Evolutionary conservation across 2,888 invertebrate species (phyloP), one percentile per base, ranked within the genome.

Genomic region (Noctua janthe): DNA sequence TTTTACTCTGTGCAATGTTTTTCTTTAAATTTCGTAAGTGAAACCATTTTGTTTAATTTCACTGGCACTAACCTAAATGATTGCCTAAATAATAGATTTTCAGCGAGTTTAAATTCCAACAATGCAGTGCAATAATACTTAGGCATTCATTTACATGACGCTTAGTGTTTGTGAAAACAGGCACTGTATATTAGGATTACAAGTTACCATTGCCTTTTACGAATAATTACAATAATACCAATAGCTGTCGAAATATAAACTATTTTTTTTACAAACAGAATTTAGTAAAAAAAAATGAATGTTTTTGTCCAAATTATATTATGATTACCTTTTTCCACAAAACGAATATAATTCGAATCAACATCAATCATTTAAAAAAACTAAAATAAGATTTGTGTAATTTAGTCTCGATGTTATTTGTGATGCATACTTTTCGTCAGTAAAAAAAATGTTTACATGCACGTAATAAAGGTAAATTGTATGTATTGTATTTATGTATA

Each of bases 191-290:
- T 73, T 74, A 67, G 54, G 77, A 76, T 59, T 29, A 77, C 39
- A 67, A 66, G 72, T 79, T 82, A 79, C 73, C 73, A 64, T 56
- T 78, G 84, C 76, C 77, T 84, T 86, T 86, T 74, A 69, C 23
- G 17, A 66, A 67, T 72, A 56, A 49, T 70, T n/a, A 84, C 17
- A 73, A 43, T 15, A 56, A 73, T 47, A 64, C n/a, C 15, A 67
- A 76, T 74, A 78, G 54, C 23, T 74, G 35, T 64, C 66, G 54
- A 66, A 73, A 82, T 75, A 70, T 15, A 62, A 23, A 75, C 23
- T 86, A 76, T 82, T 82, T 73, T 82, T 78, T 47, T 49, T 71
- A 74, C 29, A 47, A 39, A 47, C 71, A 74, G 35, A 47, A 39
- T 76, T 54, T 73, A 47, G 56, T 62, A 23, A 84, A 56, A 49